Evolutionary conservation across 2,888 invertebrate species (phyloP), one percentile per base, ranked within the genome.

Genomic region (Agriotes lineatus): DNA sequence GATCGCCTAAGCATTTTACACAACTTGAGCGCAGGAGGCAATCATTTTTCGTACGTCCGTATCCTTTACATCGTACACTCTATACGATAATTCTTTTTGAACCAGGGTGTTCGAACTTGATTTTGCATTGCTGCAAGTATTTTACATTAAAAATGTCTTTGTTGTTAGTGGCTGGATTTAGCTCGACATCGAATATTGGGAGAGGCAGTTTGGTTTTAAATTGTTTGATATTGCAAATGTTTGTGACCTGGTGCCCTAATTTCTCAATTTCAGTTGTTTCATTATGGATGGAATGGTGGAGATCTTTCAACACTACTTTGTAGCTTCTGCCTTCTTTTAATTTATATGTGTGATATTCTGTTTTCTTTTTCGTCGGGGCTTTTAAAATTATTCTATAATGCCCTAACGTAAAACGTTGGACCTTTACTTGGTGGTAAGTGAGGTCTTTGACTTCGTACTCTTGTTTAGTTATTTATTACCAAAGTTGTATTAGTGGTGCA

Each of bases 271-370:
- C 18, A 45, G 30, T 9, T 30, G 4, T 30, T 30, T 30, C 45
- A 16, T 16, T 45, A 45, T 14, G 6, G 45, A 30, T 30, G 9
- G 30, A 30, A 30, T 30, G 30, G 30, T 30, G 9, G 30, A 30
- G 30, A 30, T 30, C 9, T 4, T 30, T 30, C 18, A 16, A 14
- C 45, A n/a, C n/a, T n/a, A n/a, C n/a, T n/a, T n/a, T n/a, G n/a
- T n/a, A n/a, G n/a, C n/a, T n/a, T n/a, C n/a, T 45, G 12, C 10
- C 45, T 45, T 45, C 45, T 14, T 45, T 45, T 45, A 45, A 45
- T 18, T 45, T 45, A 10, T 45, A 16, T 16, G 45, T 45, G 16
- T 45, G 45, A 18, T 16, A 45, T 45, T 45, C 45, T 18, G 45
- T 9, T 45, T 45, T 18, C 45, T 45, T 45, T 16, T 45, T 18